Evolutionary conservation across 1,140 invertebrate genomes (phyloP).

Genomic region (Cotesia glomerata): DNA sequence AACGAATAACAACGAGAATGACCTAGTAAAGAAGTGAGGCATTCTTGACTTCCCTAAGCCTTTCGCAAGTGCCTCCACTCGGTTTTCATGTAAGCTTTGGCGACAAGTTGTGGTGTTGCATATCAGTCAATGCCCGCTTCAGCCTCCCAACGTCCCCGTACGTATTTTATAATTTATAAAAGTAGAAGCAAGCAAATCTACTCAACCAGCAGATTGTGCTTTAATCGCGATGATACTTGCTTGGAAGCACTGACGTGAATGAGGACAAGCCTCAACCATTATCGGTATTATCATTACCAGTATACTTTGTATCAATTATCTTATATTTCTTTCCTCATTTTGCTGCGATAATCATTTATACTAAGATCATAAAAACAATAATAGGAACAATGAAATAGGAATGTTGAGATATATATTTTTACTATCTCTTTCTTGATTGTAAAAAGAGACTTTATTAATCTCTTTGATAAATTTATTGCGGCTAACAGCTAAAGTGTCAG

Average conservation of each 20-base stretch:
- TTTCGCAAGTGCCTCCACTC: not conserved
- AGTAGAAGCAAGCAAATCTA: constrained; percentile 19
- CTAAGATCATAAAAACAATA: not conserved
- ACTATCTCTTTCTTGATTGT: not conserved
- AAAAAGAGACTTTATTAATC: no score
- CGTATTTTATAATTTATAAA: not conserved
- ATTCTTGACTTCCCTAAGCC: constrained; percentile 11
- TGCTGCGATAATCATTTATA: not conserved
- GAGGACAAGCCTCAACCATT: constrained; percentile 31
- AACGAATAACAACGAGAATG: constrained; percentile 28
- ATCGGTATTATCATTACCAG: constrained; percentile 4
- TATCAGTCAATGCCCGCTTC: not conserved
- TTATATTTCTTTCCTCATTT: not conserved
- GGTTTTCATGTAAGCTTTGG: not conserved
- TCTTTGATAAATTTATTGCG: not conserved
- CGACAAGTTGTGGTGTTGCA: not conserved
- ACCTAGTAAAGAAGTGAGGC: constrained; percentile 36
- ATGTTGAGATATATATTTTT: not conserved
- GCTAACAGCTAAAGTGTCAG: no score
- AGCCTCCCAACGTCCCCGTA: constrained; percentile 3
- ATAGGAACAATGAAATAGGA: not conserved
- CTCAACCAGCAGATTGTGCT: constrained; percentile 27
- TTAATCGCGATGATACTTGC: constrained; percentile 35
- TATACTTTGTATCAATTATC: not conserved
- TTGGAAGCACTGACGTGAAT: constrained; percentile 37